These are phyloP conservation scores for Tromatobia lineatoria DNA, from an alignment of 2,888 invertebrate species.

Conservation along the genomic window DNA sequence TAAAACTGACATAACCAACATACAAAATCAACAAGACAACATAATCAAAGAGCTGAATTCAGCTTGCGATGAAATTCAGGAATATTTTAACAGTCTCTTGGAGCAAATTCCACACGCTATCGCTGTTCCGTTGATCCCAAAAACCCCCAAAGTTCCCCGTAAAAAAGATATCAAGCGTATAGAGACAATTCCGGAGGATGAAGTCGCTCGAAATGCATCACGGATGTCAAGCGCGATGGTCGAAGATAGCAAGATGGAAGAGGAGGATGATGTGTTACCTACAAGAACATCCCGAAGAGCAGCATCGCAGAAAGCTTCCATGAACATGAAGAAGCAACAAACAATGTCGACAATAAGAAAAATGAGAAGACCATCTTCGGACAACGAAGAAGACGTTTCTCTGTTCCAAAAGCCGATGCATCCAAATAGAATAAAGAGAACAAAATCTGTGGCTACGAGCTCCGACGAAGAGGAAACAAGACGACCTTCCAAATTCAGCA, in stretches of 20 bases:
- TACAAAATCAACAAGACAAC: constrained; percentile 64
- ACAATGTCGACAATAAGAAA: constrained; percentile 69
- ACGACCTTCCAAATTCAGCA: constrained; percentile 73
- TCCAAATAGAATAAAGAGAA: constrained; percentile 72
- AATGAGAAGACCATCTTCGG: constrained; percentile 71
- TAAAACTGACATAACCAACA: constrained; percentile 67
- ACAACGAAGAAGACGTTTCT: background rate
- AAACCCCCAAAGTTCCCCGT: constrained; percentile 78
- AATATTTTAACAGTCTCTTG: constrained; percentile 71
- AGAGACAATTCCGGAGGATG: constrained; percentile 81
- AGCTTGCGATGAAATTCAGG: constrained; percentile 60
- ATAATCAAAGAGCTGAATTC: constrained; percentile 65
- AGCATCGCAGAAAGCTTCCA: constrained; percentile 80
- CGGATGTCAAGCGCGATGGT: background rate
- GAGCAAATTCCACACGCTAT: constrained; percentile 74
- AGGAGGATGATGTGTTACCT: constrained; percentile 40
- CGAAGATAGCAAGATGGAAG: constrained; percentile 32
- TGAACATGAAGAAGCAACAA: constrained; percentile 74
- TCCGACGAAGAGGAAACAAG: constrained; percentile 79
- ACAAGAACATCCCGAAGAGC: constrained; percentile 70
- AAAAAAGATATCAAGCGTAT: constrained; percentile 75
- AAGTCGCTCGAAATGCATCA: constrained; percentile 59
- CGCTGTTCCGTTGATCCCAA: constrained; percentile 76
- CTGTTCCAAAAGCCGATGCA: constrained; percentile 20
- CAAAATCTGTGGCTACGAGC: constrained; percentile 70